These are phyloP conservation scores for Eupithecia tripunctaria DNA, from an alignment of 2,888 invertebrate genomes.

Conservation along the genomic window DNA sequence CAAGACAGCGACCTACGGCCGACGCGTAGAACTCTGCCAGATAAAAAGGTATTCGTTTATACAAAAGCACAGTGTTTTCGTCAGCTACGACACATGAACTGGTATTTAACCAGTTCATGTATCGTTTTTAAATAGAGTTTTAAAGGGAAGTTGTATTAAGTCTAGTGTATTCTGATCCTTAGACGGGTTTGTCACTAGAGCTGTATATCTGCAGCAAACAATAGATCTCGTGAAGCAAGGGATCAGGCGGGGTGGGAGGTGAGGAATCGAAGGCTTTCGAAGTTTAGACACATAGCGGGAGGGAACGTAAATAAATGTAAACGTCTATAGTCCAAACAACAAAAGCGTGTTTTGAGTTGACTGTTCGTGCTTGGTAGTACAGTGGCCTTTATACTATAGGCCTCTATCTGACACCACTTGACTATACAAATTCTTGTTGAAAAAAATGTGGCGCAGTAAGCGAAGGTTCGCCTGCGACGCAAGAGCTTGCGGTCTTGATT, in stretches of 20 bases:
- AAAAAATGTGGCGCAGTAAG: not conserved
- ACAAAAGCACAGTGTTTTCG: not conserved
- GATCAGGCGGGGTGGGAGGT: constrained; percentile 39
- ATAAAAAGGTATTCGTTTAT: too few species aligned
- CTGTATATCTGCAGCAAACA: constrained; percentile 51
- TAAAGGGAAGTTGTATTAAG: not conserved
- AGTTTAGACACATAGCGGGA: constrained; percentile 55
- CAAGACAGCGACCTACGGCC: not conserved
- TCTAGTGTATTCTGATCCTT: constrained; percentile 35
- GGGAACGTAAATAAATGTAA: constrained; percentile 58
- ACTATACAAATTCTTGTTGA: too few species aligned
- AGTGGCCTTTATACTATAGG: not conserved
- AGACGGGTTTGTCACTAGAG: constrained; percentile 46
- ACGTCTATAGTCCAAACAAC: constrained; percentile 51
- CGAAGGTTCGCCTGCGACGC: not conserved
- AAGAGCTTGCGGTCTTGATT: not conserved
- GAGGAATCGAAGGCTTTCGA: constrained; percentile 49
- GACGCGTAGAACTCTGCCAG: not conserved
- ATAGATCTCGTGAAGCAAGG: constrained; percentile 46
- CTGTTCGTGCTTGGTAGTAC: not conserved
- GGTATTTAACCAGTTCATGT: not conserved
- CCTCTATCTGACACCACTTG: not conserved
- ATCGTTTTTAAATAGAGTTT: too few species aligned
- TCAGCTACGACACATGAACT: too few species aligned
- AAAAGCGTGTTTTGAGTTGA: not conserved